These are phyloP conservation scores for Horisme vitalbata DNA, from an alignment of 2,888 invertebrate genomes.

Conservation along the genomic window DNA sequence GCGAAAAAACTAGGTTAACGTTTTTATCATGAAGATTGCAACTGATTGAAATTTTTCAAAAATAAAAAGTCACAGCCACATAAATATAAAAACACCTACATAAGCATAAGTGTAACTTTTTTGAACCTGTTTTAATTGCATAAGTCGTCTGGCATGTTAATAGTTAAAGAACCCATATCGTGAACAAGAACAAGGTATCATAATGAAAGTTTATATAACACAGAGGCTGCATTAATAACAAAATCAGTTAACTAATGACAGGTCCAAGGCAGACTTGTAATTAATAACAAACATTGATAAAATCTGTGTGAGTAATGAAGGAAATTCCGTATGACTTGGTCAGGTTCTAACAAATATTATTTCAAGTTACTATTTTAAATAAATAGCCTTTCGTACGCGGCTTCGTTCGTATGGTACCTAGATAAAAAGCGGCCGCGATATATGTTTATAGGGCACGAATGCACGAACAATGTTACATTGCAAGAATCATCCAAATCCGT, in stretches of 20 bases:
- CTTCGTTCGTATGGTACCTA: too few relatives aligned
- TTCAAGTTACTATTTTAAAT: too few relatives aligned
- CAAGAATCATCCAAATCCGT: too few relatives aligned
- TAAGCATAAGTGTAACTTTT: not conserved
- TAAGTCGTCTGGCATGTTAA: conserved; percentile 38
- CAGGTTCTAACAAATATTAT: not conserved
- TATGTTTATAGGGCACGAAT: too few relatives aligned
- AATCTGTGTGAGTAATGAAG: conserved; percentile 27
- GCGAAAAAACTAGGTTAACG: too few relatives aligned
- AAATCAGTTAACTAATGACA: conserved; percentile 21
- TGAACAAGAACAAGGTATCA: conserved; percentile 33
- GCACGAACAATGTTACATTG: too few relatives aligned
- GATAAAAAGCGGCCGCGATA: too few relatives aligned
- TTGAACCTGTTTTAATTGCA: conserved; percentile 39
- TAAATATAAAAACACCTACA: not conserved
- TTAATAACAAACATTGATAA: conserved; percentile 37
- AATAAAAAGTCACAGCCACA: too few relatives aligned
- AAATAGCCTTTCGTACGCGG: too few relatives aligned
- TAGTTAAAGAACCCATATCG: conserved; percentile 38
- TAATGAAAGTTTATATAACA: conserved; percentile 31
- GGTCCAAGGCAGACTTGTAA: conserved; percentile 34
- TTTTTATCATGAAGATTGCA: too few relatives aligned
- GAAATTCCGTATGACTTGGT: conserved; percentile 15
- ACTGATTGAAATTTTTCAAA: too few relatives aligned
- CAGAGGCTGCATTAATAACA: conserved; percentile 18